Base-by-base conservation (phyloP, 2,888 invertebrate species). In the Plutella xylostella region DNA sequence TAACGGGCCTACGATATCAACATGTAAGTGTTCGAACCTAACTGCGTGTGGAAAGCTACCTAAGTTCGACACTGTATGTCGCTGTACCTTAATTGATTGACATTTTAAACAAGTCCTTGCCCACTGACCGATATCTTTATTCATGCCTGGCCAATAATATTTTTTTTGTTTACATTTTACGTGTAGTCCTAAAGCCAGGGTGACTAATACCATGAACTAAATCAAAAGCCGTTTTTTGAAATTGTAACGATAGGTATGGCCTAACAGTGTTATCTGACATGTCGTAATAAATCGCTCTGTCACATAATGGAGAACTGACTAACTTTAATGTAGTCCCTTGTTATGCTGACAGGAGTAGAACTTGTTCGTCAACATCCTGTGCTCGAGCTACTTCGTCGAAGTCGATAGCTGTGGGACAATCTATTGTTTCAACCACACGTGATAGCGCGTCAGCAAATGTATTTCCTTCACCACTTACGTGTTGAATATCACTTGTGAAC, bases 241-340 rank as follows among this genome's bases (percentile, higher is more conserved):
- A 56, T 5, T 30, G 4, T 20, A 43, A 28, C 7, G 55, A 44
- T 45, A 58, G 15, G 33, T 54, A 55, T 3, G 52, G 54, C 41
- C 55, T 47, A 17, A 46, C 45, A 11, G 35, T 48, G 12, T 22
- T 9, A 9, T 34, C 39, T 19, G 51, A 51, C 18, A 45, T 43
- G 42, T 55, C 54, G 34, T 54, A 52, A 43, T 45, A 48, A 25
- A 55, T 41, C 11, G 25, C 15, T 12, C 38, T 48, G n/a, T 44
- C 21, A 14, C 22, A 33, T 18, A 35, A 22, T 15, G 46, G 45
- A 20, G 46, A 19, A 30, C 6, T n/a, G 3, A 51, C 20, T 28
- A 34, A 44, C 22, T 52, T 50, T 6, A 51, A 48, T 12, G 33
- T n/a, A 9, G 11, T n/a, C 17, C 15, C 4, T 14, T 28, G n/a